Evolutionary conservation across 2,888 invertebrate species (phyloP), one percentile per base, ranked within the genome.

Genomic region (Acrobasis suavella): DNA sequence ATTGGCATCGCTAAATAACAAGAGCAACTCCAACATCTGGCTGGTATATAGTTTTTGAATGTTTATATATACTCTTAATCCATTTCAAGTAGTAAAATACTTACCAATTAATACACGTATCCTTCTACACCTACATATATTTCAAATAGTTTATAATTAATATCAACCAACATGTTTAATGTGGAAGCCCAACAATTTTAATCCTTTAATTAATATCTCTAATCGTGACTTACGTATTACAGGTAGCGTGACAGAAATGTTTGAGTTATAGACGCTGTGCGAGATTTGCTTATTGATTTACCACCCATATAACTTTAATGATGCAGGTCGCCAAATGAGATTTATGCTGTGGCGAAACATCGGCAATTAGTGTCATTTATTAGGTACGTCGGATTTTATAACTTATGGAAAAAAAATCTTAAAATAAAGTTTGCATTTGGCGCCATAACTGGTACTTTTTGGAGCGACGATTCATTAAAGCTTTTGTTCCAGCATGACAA

Each of bases 181-280:
- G 10, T 14, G 38, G 14, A 15, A 54, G 38, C 22, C 15, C 15
- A 38, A 32, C 9, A 15, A 54, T 38, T 15, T 54, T 54, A 54
- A 56, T 56, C 22, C 56, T 42, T 22, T 16, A 56, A 56, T 56
- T 42, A 56, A 56, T 56, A 9, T 17, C 55, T 38, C 7, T 16
- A n/a, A 54, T 46, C 56, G 56, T 56, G 42, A 56, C 56, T 56
- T 17, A 56, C 56, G 56, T 56, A 56, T 56, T 42, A 54, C 38
- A 22, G 56, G 56, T 56, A 56, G 56, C 56, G 39, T 55, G 55
- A 38, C 55, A 55, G 39, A 10, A 55, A 39, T 55, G 16, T 55
- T 37, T 37, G 58, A 38, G 50, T 17, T 38, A 38, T 50, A 12
- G 16, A 15, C 14, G 22, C 14, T 32, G 22, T n/a, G 32, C 10